Evolutionary conservation across 2,113 vertebrate species (phyloP).

Genomic region (Apeltes quadracus): DNA sequence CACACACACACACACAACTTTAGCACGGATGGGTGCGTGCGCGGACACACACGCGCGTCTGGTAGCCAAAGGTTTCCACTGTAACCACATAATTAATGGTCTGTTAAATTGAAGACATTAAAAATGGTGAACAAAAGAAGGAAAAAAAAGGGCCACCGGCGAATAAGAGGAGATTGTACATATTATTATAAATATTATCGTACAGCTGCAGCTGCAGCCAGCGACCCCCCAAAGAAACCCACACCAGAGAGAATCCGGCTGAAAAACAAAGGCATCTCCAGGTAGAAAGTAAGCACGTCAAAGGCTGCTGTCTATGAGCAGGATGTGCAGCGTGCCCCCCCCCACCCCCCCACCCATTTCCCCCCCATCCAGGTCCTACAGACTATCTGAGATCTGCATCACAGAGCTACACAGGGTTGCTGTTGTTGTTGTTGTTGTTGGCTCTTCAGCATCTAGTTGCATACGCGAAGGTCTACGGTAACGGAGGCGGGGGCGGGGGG

Average conservation of each 20-base stretch:
- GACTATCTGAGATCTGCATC: slow-evolving; percentile 53
- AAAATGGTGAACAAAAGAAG: slow-evolving; percentile 43
- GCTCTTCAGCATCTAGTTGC: slow-evolving; percentile 32
- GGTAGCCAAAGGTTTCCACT: slow-evolving; percentile 53
- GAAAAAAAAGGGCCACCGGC: slow-evolving; percentile 30
- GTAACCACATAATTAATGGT: slow-evolving; percentile 72
- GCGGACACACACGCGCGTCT: slow-evolving; percentile 31
- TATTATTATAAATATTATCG: slow-evolving; percentile 38
- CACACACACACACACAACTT: slow-evolving; percentile 19
- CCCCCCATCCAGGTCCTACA: background rate
- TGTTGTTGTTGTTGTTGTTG: slow-evolving; percentile 16
- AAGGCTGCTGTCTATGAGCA: slow-evolving; percentile 41
- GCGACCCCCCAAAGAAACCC: slow-evolving; percentile 3
- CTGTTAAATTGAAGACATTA: slow-evolving; percentile 74
- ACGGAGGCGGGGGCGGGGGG: slow-evolving; percentile 21
- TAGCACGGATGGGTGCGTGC: slow-evolving; percentile 16
- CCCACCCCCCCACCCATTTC: background rate
- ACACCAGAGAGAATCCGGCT: slow-evolving; percentile 17
- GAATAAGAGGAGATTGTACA: slow-evolving; percentile 34
- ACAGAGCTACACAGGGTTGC: slow-evolving; percentile 37
- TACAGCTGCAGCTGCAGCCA: slow-evolving; percentile 27
- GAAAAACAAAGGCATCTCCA: no score
- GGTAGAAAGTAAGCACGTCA: slow-evolving; percentile 22
- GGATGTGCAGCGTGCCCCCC: background rate
- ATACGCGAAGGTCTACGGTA: slow-evolving; percentile 53